A percentile compares a stretch with the other conserved stretches of the same genome.
Conservation (phyloP, 1,140 invertebrate genomes). For the Drosophila erecta region DNA sequence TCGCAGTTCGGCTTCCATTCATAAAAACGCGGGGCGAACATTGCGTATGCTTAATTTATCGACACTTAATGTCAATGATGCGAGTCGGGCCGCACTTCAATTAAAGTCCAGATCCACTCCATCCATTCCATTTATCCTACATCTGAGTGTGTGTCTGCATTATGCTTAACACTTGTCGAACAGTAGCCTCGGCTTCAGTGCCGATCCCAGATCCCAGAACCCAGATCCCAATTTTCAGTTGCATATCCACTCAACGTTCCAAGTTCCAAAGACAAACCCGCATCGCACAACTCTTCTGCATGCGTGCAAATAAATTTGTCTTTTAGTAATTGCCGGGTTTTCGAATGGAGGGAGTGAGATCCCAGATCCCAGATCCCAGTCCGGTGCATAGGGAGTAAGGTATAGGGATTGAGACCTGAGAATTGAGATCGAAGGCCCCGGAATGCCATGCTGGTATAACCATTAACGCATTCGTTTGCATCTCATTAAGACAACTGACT, state of each 20-base stretch:
- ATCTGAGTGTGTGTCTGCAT: slow-evolving; percentile 61
- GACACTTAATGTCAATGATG: slow-evolving; percentile 82
- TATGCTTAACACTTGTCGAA: slow-evolving; percentile 82
- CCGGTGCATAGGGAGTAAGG: not conserved
- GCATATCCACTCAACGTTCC: not conserved
- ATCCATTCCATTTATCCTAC: not conserved
- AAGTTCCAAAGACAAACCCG: slow-evolving; percentile 30
- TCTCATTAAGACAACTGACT: slow-evolving; percentile 60
- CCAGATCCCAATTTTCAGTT: not conserved
- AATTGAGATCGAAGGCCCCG: not conserved
- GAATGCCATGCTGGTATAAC: slow-evolving; percentile 42
- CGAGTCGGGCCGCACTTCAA: slow-evolving; percentile 75
- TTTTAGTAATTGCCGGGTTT: slow-evolving; percentile 82
- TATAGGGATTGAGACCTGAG: not conserved
- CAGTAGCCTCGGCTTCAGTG: slow-evolving; percentile 39
- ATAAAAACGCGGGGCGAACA: slow-evolving; percentile 63
- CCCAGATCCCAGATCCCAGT: not conserved
- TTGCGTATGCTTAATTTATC: slow-evolving; percentile 82
- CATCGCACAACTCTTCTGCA: slow-evolving; percentile 55
- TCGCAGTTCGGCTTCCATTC: slow-evolving; percentile 44
- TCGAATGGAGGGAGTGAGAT: not conserved
- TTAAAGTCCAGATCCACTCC: slow-evolving; percentile 48
- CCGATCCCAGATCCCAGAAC: slow-evolving; percentile 6
- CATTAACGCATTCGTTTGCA: slow-evolving; percentile 73
- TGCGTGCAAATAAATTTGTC: slow-evolving; percentile 84